A percentile compares a stretch with the other conserved stretches of the same genome.
phyloP scores from a whole-genome alignment of 1,140 invertebrate genomes.

The Cyclina sinensis region DNA sequence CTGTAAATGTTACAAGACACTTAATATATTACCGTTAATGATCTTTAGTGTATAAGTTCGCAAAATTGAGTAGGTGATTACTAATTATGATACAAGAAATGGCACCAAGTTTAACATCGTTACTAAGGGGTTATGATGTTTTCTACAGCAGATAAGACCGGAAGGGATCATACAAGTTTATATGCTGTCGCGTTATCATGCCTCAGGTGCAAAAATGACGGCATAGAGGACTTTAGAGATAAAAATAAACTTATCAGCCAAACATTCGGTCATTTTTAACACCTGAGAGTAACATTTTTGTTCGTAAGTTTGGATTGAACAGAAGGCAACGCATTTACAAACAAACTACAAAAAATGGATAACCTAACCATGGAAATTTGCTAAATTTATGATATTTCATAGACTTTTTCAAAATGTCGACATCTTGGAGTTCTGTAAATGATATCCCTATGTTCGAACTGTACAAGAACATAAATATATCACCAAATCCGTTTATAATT shows the following conservation, averaged over 20 bases:
- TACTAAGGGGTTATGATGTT: too few species aligned
- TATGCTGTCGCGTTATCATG: neutral
- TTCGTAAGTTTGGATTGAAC: neutral
- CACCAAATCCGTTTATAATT: conserved; percentile 60
- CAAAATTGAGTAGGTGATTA: too few species aligned
- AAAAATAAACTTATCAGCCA: neutral
- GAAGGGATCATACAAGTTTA: neutral
- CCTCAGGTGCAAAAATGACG: conserved; percentile 1
- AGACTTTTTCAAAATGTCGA: neutral
- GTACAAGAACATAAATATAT: conserved; percentile 57
- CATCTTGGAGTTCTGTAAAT: conserved; percentile 24
- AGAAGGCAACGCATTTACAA: neutral
- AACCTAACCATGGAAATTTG: too few species aligned
- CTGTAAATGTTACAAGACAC: too few species aligned
- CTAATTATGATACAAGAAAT: too few species aligned
- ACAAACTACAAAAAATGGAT: neutral
- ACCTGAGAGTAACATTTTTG: neutral
- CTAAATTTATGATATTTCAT: neutral
- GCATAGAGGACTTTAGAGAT: neutral
- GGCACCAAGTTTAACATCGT: too few species aligned
- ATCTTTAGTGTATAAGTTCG: too few species aligned
- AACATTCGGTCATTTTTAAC: neutral
- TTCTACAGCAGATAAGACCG: too few species aligned
- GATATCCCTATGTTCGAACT: conserved; percentile 59
- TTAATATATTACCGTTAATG: too few species aligned